These are phyloP conservation scores for Tineola bisselliella DNA, from an alignment of 2,888 invertebrate species.

Conservation along the genomic window DNA sequence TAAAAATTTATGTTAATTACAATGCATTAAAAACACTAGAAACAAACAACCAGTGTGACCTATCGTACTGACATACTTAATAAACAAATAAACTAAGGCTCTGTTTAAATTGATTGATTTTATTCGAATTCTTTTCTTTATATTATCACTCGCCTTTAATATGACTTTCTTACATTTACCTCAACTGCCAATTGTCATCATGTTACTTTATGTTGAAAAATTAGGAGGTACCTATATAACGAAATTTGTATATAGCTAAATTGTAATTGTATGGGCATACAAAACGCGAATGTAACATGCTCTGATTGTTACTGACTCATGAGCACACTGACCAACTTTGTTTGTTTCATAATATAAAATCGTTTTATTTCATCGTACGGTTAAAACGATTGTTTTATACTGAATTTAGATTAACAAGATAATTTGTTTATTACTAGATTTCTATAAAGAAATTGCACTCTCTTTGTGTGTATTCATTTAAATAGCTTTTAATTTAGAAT, in stretches of 20 bases:
- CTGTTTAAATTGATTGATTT: too few species aligned
- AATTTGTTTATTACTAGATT: not conserved
- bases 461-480: too few species aligned
- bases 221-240: too few species aligned
- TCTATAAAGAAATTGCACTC: not conserved
- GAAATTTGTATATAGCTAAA: not conserved
- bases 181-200: not conserved
- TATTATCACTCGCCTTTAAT: too few species aligned
- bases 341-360: not conserved
- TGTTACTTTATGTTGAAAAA: not conserved
- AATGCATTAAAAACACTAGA: too few species aligned
- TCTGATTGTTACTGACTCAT: not conserved
- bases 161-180: too few species aligned
- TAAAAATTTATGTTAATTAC: too few species aligned
- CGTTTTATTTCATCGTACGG: not conserved
- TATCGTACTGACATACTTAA: too few species aligned
- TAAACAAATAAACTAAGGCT: too few species aligned
- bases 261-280: not conserved
- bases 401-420: not conserved
- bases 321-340: constrained; percentile 7
- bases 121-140: too few species aligned
- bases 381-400: not conserved
- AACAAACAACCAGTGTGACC: too few species aligned
- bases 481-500: not conserved
- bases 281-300: not conserved